Percentiles rank a stretch among this genome's conserved stretches.
phyloP scores from a whole-genome alignment of 2,888 invertebrate species.

The Deilephila porcellus region DNA sequence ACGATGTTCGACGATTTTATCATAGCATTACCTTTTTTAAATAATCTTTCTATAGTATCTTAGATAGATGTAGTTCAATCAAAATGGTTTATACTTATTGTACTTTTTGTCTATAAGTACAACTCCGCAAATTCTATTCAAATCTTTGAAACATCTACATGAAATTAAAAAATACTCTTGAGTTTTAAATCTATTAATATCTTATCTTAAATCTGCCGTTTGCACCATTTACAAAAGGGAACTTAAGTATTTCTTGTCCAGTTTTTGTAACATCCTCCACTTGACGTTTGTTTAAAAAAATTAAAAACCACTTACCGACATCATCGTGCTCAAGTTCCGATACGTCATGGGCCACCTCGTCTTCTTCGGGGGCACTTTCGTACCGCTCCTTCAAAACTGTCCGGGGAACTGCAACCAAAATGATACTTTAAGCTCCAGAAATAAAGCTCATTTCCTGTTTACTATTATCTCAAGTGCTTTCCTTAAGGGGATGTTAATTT shows the following conservation, averaged over 20 bases:
- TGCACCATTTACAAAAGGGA: background rate
- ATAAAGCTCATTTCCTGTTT: constrained; percentile 47
- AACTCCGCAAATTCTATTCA: too few relatives aligned
- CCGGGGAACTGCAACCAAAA: constrained; percentile 88
- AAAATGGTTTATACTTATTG: too few relatives aligned
- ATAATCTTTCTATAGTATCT: too few relatives aligned
- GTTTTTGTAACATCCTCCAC: constrained; percentile 18
- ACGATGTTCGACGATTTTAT: background rate
- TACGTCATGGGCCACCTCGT: constrained; percentile 87
- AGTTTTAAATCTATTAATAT: background rate
- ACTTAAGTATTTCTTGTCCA: background rate
- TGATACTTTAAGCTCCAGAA: constrained; percentile 51
- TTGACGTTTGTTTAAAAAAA: constrained; percentile 18
- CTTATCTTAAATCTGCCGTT: background rate
- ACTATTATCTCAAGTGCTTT: constrained; percentile 46
- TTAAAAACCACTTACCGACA: constrained; percentile 76
- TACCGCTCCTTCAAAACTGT: constrained; percentile 93
- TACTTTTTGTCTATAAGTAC: too few relatives aligned
- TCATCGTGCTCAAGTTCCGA: constrained; percentile 80
- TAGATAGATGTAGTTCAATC: too few relatives aligned
- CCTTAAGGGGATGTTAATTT: constrained; percentile 71
- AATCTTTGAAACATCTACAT: too few relatives aligned
- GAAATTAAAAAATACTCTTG: too few relatives aligned
- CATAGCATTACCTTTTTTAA: background rate
- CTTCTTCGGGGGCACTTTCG: constrained; percentile 91